Evolutionary conservation across 2,888 invertebrate species (phyloP).

Genomic region (Sisyra nigra): DNA sequence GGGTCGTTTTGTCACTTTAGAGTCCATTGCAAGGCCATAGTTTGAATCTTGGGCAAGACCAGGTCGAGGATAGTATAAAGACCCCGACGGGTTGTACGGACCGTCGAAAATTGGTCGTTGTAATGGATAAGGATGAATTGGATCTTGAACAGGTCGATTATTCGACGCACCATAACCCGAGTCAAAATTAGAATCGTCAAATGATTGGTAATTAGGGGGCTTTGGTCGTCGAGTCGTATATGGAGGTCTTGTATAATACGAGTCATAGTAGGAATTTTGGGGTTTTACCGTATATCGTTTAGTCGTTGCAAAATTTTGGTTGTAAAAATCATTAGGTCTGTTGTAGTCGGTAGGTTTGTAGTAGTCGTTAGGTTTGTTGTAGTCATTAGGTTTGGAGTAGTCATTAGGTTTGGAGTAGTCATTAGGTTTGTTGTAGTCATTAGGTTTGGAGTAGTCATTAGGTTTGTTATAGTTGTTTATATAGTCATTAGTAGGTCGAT

Average conservation of each 20-base stretch:
- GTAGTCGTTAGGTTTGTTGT: constrained; percentile 3
- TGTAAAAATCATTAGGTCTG: not conserved
- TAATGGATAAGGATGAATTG: not conserved
- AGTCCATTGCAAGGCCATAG: too few species aligned
- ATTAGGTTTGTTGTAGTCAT: constrained; percentile 3
- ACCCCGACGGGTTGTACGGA: not conserved
- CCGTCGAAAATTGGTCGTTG: not conserved
- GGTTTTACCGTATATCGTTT: constrained; percentile 1
- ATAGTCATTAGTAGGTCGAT: constrained; percentile 3
- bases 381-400: not conserved
- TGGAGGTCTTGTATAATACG: constrained; percentile 5
- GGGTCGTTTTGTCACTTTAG: too few species aligned
- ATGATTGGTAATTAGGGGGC: constrained; percentile 9
- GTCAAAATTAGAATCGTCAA: constrained; percentile 6
- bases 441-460: not conserved
- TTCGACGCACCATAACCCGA: not conserved
- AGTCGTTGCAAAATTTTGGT: constrained; percentile 1
- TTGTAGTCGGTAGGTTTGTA: constrained; percentile 1
- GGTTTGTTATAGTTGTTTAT: constrained; percentile 3
- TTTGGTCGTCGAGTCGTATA: constrained; percentile 10
- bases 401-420: constrained; percentile 2
- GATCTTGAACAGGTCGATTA: not conserved
- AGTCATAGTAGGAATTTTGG: not conserved
- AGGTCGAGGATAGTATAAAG: not conserved
- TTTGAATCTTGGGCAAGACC: too few species aligned